Evolutionary conservation across 2,888 invertebrate genomes (phyloP).

Genomic region (Abrostola triplasia): DNA sequence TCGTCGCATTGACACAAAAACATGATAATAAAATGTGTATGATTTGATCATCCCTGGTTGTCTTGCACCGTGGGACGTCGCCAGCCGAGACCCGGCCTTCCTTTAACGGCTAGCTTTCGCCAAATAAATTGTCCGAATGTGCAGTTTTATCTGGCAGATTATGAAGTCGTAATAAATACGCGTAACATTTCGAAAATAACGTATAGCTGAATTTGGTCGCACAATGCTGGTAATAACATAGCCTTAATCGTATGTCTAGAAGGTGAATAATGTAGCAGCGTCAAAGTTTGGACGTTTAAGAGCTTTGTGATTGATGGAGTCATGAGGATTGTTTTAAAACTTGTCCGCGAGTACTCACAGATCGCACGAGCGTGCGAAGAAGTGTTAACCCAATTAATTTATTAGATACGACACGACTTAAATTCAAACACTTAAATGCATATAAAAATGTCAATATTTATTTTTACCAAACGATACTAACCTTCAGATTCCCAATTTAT

Average conservation of each 20-base stretch:
- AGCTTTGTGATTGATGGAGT: slow-evolving; percentile 71
- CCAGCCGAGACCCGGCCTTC: slow-evolving; percentile 17
- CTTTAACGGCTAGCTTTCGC: slow-evolving; percentile 51
- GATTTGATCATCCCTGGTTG: slow-evolving; percentile 53
- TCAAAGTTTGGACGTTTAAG: slow-evolving; percentile 73
- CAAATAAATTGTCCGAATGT: slow-evolving; percentile 62
- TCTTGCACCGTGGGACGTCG: slow-evolving; percentile 36
- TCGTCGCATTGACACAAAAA: slow-evolving; percentile 63
- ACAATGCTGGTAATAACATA: slow-evolving; percentile 32
- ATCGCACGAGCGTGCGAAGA: slow-evolving; percentile 7
- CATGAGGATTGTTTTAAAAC: slow-evolving; percentile 54
- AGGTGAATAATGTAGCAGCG: slow-evolving; percentile 67
- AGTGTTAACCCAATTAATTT: slow-evolving; percentile 30
- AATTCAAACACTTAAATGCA: neutral
- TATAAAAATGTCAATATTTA: neutral
- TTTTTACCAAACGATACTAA: neutral
- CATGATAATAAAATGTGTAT: slow-evolving; percentile 62
- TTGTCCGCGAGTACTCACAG: slow-evolving; percentile 8
- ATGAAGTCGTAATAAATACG: slow-evolving; percentile 62
- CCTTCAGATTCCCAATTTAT: neutral
- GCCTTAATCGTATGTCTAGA: slow-evolving; percentile 55
- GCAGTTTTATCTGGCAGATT: slow-evolving; percentile 63
- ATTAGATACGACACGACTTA: neutral
- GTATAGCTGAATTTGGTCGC: slow-evolving; percentile 43
- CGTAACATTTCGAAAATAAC: slow-evolving; percentile 42